Base-by-base conservation (phyloP, 1,140 invertebrate species). In the Drosophila pruinosa region DNA sequence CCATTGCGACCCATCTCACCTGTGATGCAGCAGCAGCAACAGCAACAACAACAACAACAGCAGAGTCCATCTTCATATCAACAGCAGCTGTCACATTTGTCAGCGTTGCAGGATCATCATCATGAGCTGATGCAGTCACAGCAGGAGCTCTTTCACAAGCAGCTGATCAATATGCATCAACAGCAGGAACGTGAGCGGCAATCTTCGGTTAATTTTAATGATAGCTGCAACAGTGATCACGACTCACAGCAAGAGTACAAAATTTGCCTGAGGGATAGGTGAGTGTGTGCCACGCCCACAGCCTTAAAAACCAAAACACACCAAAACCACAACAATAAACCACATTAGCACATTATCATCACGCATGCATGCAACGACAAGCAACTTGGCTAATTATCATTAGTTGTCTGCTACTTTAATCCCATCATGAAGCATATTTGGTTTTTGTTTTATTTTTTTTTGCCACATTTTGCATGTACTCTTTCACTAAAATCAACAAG, bases 181-280 rank as follows among this genome's bases (percentile, higher is more conserved):
- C 75, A 74, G 15, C 85, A 89, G 45, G 69, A 82, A 0, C 62
- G 68, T 0, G 81, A 85, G 2, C 48, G 75, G 0, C 70, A 82
- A n/a, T 10, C 21, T 17, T 39, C 45, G 10, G 59, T 41, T 62
- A 71, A 62, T 62, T 88, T 72, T 21, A 89, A 85, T 50, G 78
- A 74, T 64, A 72, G 58, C 75, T 65, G 53, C 63, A 57, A 69
- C 65, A 85, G 73, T 65, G 80, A 85, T 43, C 85, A 80, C 53
- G 89, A 90, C 64, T 89, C 83, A 17, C 83, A 85, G 69, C 78
- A 76, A 57, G 89, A 90, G 45, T 89, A 69, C 67, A 85, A 89
- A 54, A 82, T 83, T 76, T 89, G 89, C 72, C 89, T 91, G 79
- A 89, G 85, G 89, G 89, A 91, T 85, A 89, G 89, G 89, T 91